phyloP scores from a whole-genome alignment of 2,113 vertebrate genomes.

The Varanus salvator region DNA sequence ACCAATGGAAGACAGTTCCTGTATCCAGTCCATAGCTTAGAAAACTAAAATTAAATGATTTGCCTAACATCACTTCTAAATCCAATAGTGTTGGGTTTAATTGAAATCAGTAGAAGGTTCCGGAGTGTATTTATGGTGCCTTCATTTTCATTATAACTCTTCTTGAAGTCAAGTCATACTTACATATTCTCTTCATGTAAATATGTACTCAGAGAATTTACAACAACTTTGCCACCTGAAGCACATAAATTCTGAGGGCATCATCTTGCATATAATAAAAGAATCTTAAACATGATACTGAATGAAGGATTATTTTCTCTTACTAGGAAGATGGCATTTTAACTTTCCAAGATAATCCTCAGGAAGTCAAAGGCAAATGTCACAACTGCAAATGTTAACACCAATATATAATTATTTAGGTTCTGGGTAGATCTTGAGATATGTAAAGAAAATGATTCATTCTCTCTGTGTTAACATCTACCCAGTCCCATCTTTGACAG shows the following conservation, averaged over 20 bases:
- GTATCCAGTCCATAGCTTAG: not conserved
- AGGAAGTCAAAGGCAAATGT: constrained; percentile 23
- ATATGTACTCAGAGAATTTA: not conserved
- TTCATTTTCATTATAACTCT: not conserved
- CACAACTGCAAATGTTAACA: constrained; percentile 10
- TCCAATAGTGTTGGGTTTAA: not conserved
- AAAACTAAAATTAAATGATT: not conserved
- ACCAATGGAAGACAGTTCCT: too few species aligned
- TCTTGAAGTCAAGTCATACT: not conserved
- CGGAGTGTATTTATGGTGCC: not conserved
- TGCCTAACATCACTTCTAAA: not conserved
- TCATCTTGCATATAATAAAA: not conserved
- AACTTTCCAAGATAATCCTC: constrained; percentile 25
- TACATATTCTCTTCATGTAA: not conserved
- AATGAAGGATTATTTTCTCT: not conserved
- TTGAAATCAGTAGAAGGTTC: not conserved
- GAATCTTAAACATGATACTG: not conserved
- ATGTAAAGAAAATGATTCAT: not conserved
- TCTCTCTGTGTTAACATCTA: not conserved
- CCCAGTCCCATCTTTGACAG: not conserved
- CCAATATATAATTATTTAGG: not conserved
- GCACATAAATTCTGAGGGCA: not conserved
- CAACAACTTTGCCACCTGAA: not conserved
- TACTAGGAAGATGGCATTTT: constrained; percentile 24
- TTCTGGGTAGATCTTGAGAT: not conserved